These are phyloP conservation scores for Mallotus villosus DNA, from an alignment of 2,797 vertebrate genomes.

Conservation along the genomic window DNA sequence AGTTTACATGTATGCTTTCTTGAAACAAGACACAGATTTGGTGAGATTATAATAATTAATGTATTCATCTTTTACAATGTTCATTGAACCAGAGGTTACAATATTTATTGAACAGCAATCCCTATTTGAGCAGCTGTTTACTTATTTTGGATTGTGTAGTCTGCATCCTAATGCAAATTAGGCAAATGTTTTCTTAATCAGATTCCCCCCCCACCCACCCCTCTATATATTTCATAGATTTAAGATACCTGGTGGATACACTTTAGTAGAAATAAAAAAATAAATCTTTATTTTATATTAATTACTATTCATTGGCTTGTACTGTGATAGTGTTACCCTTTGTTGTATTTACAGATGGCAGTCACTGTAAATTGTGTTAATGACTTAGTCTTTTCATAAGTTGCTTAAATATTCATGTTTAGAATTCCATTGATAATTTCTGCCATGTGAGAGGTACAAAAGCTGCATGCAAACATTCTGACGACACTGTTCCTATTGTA, in stretches of 20 bases:
- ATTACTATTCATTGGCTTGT: no score
- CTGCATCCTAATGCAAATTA: no score
- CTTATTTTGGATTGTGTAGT: no score
- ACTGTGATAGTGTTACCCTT: no score
- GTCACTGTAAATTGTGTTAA: no score
- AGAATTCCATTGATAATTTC: constrained; percentile 18
- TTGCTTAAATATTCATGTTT: constrained; percentile 30
- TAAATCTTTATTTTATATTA: no score
- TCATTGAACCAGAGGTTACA: not conserved
- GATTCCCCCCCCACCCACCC: no score
- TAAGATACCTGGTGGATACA: no score
- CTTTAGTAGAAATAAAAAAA: no score
- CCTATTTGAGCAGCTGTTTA: not conserved
- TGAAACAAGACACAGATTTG: constrained; percentile 24
- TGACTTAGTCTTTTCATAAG: not conserved
- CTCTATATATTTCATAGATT: no score
- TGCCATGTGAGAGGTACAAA: constrained; percentile 30
- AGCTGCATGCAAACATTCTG: constrained; percentile 16
- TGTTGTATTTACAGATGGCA: no score
- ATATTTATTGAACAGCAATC: not conserved
- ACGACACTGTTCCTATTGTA: constrained; percentile 11
- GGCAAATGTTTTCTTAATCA: no score
- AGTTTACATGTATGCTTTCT: constrained; percentile 32
- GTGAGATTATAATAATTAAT: not conserved
- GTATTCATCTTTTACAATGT: not conserved